These are phyloP conservation scores for Tetragonisca angustula DNA, from an alignment of 2,888 invertebrate genomes.

Conservation along the genomic window DNA sequence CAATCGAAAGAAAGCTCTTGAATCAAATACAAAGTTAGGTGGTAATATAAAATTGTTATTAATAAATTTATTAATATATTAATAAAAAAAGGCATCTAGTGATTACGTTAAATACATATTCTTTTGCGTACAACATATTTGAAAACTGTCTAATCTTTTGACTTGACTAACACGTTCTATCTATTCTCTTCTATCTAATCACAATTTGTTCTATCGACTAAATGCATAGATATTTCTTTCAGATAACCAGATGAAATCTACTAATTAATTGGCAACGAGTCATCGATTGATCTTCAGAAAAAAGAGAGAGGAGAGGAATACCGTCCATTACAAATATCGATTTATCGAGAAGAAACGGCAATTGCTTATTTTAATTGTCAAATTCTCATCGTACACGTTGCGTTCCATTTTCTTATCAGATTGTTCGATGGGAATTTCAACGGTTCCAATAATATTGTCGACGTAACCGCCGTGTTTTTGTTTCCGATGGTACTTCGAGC, in stretches of 20 bases:
- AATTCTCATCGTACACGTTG: not conserved
- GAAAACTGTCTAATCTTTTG: too few relatives aligned
- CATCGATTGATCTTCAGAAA: not conserved
- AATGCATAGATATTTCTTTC: not conserved
- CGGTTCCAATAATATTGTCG: not conserved
- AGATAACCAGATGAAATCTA: not conserved
- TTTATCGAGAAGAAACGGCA: not conserved
- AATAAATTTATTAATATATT: too few relatives aligned
- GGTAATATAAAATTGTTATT: too few relatives aligned
- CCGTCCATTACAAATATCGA: not conserved
- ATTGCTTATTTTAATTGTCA: not conserved
- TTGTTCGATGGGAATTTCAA: not conserved
- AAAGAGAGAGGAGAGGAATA: not conserved
- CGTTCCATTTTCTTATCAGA: not conserved
- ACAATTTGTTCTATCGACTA: not conserved
- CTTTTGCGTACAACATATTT: too few relatives aligned
- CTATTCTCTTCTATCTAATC: too few relatives aligned
- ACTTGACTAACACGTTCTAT: too few relatives aligned
- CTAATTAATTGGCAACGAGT: too few relatives aligned
- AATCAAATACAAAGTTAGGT: too few relatives aligned
- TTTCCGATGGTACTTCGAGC: not conserved
- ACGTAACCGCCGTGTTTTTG: not conserved
- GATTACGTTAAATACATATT: too few relatives aligned
- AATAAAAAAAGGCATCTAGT: too few relatives aligned
- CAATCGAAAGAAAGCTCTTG: too few relatives aligned